phyloP scores from a whole-genome alignment of 2,888 invertebrate genomes.

The Drosophila hamatofila region DNA sequence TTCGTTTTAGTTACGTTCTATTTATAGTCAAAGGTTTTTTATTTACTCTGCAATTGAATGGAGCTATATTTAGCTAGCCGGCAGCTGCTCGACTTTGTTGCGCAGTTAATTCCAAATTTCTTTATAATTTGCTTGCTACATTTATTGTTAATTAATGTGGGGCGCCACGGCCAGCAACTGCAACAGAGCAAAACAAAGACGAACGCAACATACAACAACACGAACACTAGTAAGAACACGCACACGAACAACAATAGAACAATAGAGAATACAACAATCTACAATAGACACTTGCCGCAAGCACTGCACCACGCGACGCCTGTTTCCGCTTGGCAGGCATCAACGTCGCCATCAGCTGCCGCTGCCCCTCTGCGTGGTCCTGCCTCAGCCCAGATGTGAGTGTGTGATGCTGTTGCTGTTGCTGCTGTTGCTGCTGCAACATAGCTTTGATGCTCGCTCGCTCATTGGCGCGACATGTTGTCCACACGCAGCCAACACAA shows the following conservation, averaged over 20 bases:
- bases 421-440: slow-evolving; percentile 29
- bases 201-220: slow-evolving; percentile 5
- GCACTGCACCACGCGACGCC: slow-evolving; percentile 47
- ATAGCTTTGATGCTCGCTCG: slow-evolving; percentile 50
- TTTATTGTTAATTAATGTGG: slow-evolving; percentile 60
- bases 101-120: slow-evolving; percentile 12
- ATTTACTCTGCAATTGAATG: slow-evolving; percentile 54
- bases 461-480: slow-evolving; percentile 73
- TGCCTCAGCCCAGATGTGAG: slow-evolving; percentile 31
- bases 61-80: slow-evolving; percentile 42
- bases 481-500: slow-evolving; percentile 69
- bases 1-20: slow-evolving; percentile 30
- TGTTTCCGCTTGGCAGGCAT: slow-evolving; percentile 57
- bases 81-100: slow-evolving; percentile 16
- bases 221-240: slow-evolving; percentile 4
- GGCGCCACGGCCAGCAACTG: slow-evolving; percentile 53
- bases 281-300: slow-evolving; percentile 33
- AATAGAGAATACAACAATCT: not conserved
- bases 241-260: slow-evolving; percentile 2
- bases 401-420: not conserved
- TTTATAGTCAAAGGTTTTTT: slow-evolving; percentile 49
- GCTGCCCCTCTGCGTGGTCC: slow-evolving; percentile 2
- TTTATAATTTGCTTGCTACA: slow-evolving; percentile 35
- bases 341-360: slow-evolving; percentile 26
- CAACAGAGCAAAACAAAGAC: slow-evolving; percentile 10